Base-by-base conservation (phyloP, 2,797 vertebrate species). In the Falco concolor region DNA sequence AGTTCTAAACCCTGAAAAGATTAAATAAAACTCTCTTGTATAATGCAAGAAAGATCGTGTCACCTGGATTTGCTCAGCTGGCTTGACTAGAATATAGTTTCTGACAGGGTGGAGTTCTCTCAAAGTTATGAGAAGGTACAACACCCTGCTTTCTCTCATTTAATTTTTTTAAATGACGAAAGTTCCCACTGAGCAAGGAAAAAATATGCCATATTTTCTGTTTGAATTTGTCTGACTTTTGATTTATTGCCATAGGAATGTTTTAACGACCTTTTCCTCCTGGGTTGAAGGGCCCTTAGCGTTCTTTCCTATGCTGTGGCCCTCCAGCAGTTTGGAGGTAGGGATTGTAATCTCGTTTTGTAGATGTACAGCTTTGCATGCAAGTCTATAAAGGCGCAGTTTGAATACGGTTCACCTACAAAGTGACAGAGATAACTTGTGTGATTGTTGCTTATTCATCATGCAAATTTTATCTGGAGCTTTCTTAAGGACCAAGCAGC, bases 341-440 rank as follows among this genome's bases (percentile, higher is more conserved):
- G 64, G 30, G 75, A 3, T 5, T 16, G 15, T 38, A 24, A 6
- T 56, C 72, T 54, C 24, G 8, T 23, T 44, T 17, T 57, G 13
- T 12, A 14, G 21, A 12, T 23, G 36, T 24, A 5, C 47, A 25
- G 0, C 34, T 67, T 47, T 2, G 2, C 9, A 2, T 40, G 5
- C 2, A 4, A 34, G 16, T 5, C 24, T 19, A 0, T 7, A 32
- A 16, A 14, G 40, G 22, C 36, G 18, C 6, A 1, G 4, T 28
- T 32, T 36, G 42, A 36, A 19, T 36, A 12, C 0, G 0, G 13
- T 16, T 65, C 20, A 16, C 60, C 28, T 50, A 1, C 20, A 3
- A 6, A 24, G 38, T 18, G 54, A 9, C 2, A 2, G 65, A 25
- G 15, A 1, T 27, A 16, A 15, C 72, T 60, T 12, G 4, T 61